phyloP scores from a whole-genome alignment of 2,797 vertebrate species.

The Halcyon chelicuti region DNA sequence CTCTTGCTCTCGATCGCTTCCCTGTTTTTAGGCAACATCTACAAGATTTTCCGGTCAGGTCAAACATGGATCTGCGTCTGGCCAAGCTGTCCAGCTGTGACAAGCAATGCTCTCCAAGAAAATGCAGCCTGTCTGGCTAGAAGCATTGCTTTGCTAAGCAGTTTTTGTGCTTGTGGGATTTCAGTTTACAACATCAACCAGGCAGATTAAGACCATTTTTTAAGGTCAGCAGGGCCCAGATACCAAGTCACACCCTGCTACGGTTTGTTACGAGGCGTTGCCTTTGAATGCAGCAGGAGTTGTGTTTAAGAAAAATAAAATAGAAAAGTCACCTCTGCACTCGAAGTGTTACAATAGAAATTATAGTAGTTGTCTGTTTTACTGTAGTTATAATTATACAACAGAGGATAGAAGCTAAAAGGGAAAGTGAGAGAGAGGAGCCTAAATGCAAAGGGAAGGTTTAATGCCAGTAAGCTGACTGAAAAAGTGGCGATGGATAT shows the following conservation, averaged over 20 bases:
- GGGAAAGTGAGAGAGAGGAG: not conserved
- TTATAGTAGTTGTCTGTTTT: not conserved
- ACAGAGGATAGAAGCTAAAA: not conserved
- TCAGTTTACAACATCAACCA: conserved; percentile 17
- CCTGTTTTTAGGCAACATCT: not conserved
- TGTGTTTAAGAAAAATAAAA: not conserved
- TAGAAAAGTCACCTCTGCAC: not conserved
- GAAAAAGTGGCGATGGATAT: not conserved
- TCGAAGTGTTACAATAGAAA: not conserved
- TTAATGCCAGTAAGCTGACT: not conserved
- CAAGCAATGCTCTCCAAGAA: conserved; percentile 16
- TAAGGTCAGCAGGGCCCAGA: conserved; percentile 21
- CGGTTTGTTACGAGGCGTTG: not conserved
- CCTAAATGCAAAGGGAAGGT: not conserved
- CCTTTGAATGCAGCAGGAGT: not conserved
- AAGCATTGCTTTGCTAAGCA: conserved; percentile 3
- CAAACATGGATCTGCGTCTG: not conserved
- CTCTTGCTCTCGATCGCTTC: not conserved
- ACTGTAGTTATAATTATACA: not conserved
- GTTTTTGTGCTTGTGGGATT: conserved; percentile 20
- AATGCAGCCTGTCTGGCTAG: not conserved
- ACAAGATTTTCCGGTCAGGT: not conserved
- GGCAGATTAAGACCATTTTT: not conserved
- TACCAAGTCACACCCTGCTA: conserved; percentile 37
- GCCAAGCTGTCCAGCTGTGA: conserved; percentile 30